These are phyloP conservation scores for Anabacerthia variegaticeps DNA, from an alignment of 2,797 vertebrate genomes.

Conservation along the genomic window DNA sequence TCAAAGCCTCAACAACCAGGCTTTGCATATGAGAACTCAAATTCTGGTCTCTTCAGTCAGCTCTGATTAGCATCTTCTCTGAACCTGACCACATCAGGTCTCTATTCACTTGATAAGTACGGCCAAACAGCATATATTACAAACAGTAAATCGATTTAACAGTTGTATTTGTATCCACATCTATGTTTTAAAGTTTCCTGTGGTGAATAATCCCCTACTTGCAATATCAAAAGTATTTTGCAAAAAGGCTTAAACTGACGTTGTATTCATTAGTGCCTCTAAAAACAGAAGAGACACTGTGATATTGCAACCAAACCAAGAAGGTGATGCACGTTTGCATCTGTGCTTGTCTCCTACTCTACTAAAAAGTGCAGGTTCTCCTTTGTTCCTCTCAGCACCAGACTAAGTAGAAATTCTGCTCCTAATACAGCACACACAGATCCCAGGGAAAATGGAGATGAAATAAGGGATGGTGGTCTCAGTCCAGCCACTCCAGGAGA, in stretches of 20 bases:
- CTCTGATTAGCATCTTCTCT: not conserved
- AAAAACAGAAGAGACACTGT: not conserved
- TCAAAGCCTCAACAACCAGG: not conserved
- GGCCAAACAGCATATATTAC: not conserved
- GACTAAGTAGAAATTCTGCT: not conserved
- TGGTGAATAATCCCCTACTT: not conserved
- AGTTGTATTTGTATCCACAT: not conserved
- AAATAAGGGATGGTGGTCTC: not conserved
- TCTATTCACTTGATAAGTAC: conserved; percentile 1
- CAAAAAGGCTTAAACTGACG: not conserved
- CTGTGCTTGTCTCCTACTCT: not conserved
- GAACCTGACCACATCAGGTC: not conserved
- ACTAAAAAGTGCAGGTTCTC: not conserved
- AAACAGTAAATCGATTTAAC: not conserved
- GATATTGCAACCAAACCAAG: not conserved
- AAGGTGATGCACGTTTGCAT: not conserved
- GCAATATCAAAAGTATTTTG: not conserved
- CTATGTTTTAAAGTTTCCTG: not conserved
- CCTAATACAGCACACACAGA: not conserved
- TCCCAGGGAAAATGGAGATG: not conserved
- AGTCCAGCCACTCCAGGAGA: not conserved
- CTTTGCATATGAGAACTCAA: not conserved
- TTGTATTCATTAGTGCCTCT: not conserved
- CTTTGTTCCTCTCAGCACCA: not conserved
- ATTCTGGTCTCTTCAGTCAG: not conserved